These are phyloP conservation scores for Grammomys surdaster DNA, from an alignment of 2,113 vertebrate genomes.

Conservation along the genomic window DNA sequence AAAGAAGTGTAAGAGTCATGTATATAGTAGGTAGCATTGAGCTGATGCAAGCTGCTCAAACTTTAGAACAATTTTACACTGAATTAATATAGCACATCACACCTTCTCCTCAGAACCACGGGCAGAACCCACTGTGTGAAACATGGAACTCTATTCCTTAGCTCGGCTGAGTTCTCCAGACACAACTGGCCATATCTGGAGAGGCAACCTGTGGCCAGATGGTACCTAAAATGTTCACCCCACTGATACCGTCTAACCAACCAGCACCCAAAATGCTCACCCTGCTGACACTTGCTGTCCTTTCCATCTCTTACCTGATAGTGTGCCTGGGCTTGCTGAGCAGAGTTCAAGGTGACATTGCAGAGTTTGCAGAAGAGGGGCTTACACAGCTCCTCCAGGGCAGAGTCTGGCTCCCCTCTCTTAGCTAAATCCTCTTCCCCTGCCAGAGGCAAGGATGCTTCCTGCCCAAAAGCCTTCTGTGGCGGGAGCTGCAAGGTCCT, in stretches of 20 bases:
- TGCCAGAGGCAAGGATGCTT: constrained; percentile 87
- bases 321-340: constrained; percentile 98
- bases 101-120: neutral
- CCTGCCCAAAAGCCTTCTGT: constrained; percentile 87
- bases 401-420: constrained; percentile 91
- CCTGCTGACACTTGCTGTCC: neutral
- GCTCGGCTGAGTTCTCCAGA: neutral
- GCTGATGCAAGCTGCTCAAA: neutral
- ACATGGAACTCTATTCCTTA: constrained; percentile 8
- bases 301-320: constrained; percentile 93
- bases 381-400: constrained; percentile 97
- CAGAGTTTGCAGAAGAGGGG: constrained; percentile 99
- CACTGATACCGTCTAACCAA: neutral
- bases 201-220: neutral
- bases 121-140: neutral
- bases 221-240: neutral
- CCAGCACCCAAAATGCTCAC: neutral
- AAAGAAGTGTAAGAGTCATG: neutral
- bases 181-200: neutral
- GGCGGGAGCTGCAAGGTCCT: constrained; percentile 86
- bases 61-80: constrained; percentile 18
- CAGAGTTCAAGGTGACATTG: constrained; percentile 97
- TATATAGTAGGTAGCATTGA: neutral
- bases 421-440: constrained; percentile 91
- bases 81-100: neutral